Conservation (phyloP, 2,888 invertebrate species). For the Patella depressa region DNA sequence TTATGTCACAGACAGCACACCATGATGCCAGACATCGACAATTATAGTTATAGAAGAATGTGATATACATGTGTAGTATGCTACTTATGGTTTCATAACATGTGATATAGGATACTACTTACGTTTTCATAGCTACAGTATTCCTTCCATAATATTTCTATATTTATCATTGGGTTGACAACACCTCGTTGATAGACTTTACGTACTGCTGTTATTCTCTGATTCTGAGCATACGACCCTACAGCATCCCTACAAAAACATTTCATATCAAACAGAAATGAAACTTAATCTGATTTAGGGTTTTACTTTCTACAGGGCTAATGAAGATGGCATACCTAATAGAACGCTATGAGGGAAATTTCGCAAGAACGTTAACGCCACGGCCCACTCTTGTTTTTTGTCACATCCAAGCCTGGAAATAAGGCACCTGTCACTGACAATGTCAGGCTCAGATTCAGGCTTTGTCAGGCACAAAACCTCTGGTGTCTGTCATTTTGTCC, state of each 20-base stretch:
- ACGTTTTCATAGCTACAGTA: constrained; percentile 92
- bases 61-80: neutral
- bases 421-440: no score
- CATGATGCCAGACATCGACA: no score
- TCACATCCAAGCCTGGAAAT: neutral
- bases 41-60: neutral
- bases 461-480: no score
- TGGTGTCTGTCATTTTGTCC: no score
- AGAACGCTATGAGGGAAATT: no score
- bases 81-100: neutral
- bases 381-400: neutral
- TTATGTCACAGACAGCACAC: no score
- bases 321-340: no score
- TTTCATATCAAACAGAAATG: neutral
- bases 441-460: no score
- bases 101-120: constrained; percentile 29
- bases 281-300: neutral
- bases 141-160: constrained; percentile 94
- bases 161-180: constrained; percentile 95
- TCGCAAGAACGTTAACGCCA: no score
- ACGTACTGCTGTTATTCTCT: constrained; percentile 97
- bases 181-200: constrained; percentile 97
- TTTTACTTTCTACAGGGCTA: no score
- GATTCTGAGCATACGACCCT: constrained; percentile 99
- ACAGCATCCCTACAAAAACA: constrained; percentile 82